Evolutionary conservation across 2,797 vertebrate species (phyloP), one percentile per base, ranked within the genome.

Genomic region (Sebastes goodei): DNA sequence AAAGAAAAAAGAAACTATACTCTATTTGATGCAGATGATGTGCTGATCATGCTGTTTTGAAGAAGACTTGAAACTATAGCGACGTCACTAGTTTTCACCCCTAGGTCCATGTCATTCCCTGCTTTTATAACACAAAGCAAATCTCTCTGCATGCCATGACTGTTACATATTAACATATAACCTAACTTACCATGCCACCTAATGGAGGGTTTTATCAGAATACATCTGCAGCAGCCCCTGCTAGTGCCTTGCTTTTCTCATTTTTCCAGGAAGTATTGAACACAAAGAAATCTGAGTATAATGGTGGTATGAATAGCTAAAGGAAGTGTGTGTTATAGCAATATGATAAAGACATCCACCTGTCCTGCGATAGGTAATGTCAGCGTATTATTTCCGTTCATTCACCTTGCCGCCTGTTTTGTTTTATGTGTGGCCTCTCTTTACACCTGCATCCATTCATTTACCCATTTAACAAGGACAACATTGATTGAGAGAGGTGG

Each of bases 391-490:
- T 83, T 71, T 76, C 59, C 38, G 25, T 82, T 55, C 65, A 61
- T 67, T 80, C 67, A 79, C 77, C 49, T 52, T 64, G 57, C 63
- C 69, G 62, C 20, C 52, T 79, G 72, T 86, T 53, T 89, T 81
- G 82, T 88, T 89, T 86, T 83, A 86, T 81, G 71, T 81, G 80
- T 81, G 62, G 71, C 61, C 71, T 66, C 78, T 72, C 76, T 89
- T 64, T 84, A 74, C 83, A 74, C 81, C 83, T 82, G 76, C 81
- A 86, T 81, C 75, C 78, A 81, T 93, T 94, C 83, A 93, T 92
- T 93, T 87, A 83, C 79, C 84, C 86, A 86, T 92, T 93, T 93
- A 93, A 93, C 90, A 91, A 88, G 91, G 89, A 89, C 86, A 89
- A 74, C 88, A 90, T 84, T 88, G 88, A 93, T 86, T 89, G 88